These are phyloP conservation scores for Saccopteryx leptura DNA, from an alignment of 2,113 vertebrate species.

Conservation along the genomic window DNA sequence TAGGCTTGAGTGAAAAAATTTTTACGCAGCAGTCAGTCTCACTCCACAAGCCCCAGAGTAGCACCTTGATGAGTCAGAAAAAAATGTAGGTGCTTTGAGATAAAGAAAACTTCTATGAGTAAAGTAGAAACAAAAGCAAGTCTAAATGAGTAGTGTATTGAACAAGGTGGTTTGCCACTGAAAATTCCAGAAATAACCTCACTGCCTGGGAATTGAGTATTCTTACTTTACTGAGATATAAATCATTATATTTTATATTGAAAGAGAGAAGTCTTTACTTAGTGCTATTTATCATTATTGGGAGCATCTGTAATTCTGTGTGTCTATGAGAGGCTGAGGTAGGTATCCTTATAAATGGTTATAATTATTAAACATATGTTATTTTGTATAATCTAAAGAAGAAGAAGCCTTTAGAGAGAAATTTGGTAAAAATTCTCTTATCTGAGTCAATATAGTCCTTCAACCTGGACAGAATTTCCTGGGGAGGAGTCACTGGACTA, in stretches of 20 bases:
- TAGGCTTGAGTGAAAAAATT: background rate
- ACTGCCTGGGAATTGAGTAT: background rate
- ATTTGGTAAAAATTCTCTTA: background rate
- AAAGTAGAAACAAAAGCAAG: constrained; percentile 52
- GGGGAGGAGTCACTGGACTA: no score
- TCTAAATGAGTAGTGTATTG: background rate
- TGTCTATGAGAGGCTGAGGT: background rate
- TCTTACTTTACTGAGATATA: constrained; percentile 47
- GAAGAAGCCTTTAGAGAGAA: background rate
- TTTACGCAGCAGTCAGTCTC: background rate
- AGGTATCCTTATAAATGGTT: constrained; percentile 48
- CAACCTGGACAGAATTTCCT: background rate
- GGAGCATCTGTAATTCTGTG: constrained; percentile 19
- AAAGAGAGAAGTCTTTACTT: constrained; percentile 51
- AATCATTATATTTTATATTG: constrained; percentile 27
- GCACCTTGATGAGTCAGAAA: background rate
- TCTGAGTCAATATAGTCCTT: background rate
- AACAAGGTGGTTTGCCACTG: background rate
- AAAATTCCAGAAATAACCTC: background rate
- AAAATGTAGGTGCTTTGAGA: constrained; percentile 15
- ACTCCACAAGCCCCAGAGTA: background rate
- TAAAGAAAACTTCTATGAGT: background rate
- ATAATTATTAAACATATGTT: constrained; percentile 7
- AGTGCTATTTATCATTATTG: constrained; percentile 21
- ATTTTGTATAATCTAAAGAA: background rate